Evolutionary conservation across 2,888 invertebrate genomes (phyloP), one percentile per base, ranked within the genome.

Genomic region (Philopedon plagiatum): DNA sequence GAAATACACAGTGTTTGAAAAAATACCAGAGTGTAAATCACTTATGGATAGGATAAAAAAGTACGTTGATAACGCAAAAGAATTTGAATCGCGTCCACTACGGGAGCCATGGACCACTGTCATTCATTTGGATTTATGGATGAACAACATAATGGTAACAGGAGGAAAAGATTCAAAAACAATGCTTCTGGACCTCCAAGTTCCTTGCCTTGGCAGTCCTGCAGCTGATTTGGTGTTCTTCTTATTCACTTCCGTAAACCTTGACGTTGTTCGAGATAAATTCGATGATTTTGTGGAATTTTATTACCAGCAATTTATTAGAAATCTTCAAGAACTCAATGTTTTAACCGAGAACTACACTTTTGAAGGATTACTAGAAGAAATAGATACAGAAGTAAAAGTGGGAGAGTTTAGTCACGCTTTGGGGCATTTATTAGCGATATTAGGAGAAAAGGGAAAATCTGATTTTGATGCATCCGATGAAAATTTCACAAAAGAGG

Each of bases 81-180:
- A 23, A n/a, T 74, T 62, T 61, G 34, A 8, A 7, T 4, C 18
- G 2, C 23, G 37, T 15, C 19, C 21, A 21, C 11, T 32, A 23
- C 1, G 41, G 11, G 69, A 63, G 46, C 69, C 69, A 5, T 69
- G 65, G 64, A 32, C 5, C 4, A 49, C 72, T 3, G 70, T 71
- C 1, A 5, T 61, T 0, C 75, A 75, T 19, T 5, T 32, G 44
- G 75, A 75, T 18, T 70, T 75, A 29, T 75, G 75, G 75, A 62
- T 65, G 29, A 71, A 71, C 26, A 71, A 71, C 19, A 49, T 71
- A 1, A 71, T 71, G 71, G 13, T 66, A n/a, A 71, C 26, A 7
- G 41, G 18, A 9, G 65, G 21, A 26, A 15, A 49, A 11, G 15
- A 32, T 34, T 46, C 64, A 7, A 57, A 70, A 46, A 32, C 44